These are phyloP conservation scores for Cossypha dichroa DNA, from an alignment of 2,797 vertebrate species.

Conservation along the genomic window DNA sequence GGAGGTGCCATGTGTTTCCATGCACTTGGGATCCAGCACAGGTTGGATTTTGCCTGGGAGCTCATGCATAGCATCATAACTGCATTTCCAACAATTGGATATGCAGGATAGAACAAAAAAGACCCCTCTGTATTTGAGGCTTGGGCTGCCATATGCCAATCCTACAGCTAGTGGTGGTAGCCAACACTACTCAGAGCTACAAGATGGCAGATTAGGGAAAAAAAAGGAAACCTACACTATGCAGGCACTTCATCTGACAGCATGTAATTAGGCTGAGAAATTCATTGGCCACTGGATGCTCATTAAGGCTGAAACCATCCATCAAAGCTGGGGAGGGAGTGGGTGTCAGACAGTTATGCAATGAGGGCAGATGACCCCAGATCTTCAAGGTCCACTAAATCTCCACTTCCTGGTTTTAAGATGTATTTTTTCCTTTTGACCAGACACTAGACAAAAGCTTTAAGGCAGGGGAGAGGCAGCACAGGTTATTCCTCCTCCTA, in stretches of 20 bases:
- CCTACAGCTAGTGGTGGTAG: not conserved
- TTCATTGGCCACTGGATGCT: not conserved
- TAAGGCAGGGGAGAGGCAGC: not conserved
- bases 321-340: not conserved
- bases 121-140: not conserved
- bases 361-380: not conserved
- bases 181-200: not conserved
- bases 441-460: not conserved
- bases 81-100: not conserved
- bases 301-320: not conserved
- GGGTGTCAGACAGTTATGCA: not conserved
- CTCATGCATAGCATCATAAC: not conserved
- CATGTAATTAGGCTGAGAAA: not conserved
- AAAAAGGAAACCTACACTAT: not conserved
- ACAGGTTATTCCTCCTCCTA: not conserved
- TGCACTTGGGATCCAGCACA: not conserved
- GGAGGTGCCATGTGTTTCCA: not conserved
- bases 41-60: not conserved
- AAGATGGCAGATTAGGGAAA: not conserved
- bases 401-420: not conserved
- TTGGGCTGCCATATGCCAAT: not conserved
- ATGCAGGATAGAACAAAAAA: not conserved
- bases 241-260: not conserved
- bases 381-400: not conserved
- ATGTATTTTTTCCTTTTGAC: too few relatives aligned